Percentiles rank a stretch among this genome's conserved stretches.
These are phyloP conservation scores for Eilema depressum DNA, from an alignment of 2,888 invertebrate genomes.

Conservation along the genomic window DNA sequence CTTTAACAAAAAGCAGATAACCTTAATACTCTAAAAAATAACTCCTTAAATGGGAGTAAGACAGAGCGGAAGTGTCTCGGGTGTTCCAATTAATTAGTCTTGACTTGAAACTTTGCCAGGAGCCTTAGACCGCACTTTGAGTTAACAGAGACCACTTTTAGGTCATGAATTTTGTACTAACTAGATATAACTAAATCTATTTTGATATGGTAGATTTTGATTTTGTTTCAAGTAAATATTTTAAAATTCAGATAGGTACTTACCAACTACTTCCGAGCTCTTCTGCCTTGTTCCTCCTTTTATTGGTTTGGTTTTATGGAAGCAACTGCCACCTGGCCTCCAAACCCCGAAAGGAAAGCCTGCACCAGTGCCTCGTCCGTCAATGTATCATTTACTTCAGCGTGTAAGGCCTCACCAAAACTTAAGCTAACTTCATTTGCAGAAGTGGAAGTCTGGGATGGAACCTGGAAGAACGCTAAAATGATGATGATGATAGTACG, in stretches of 20 bases:
- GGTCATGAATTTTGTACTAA: conserved; percentile 50
- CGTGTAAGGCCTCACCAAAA: too few relatives aligned
- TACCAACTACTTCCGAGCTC: too few relatives aligned
- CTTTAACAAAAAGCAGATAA: conserved; percentile 19
- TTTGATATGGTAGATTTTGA: conserved; percentile 10
- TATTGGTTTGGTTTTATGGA: too few relatives aligned
- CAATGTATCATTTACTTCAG: not conserved
- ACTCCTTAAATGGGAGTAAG: conserved; percentile 47
- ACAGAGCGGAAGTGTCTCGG: conserved; percentile 49
- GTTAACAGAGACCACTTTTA: conserved; percentile 54
- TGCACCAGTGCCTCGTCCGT: not conserved
- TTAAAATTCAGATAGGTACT: too few relatives aligned
- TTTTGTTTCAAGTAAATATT: too few relatives aligned
- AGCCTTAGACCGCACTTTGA: conserved; percentile 45
- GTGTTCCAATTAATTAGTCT: conserved; percentile 59
- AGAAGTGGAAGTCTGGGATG: too few relatives aligned
- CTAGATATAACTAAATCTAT: conserved; percentile 32
- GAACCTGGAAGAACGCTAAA: too few relatives aligned
- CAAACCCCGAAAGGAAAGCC: not conserved
- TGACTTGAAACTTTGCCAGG: conserved; percentile 51
- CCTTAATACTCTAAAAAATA: conserved; percentile 49
- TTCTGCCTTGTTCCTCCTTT: not conserved
- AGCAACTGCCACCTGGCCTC: too few relatives aligned
- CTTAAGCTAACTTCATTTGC: too few relatives aligned
- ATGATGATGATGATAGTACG: not conserved